Percentiles rank a stretch among this genome's conserved stretches.
Evolutionary conservation across 2,113 vertebrate genomes (phyloP).

Genomic region (Eclectus roratus): DNA sequence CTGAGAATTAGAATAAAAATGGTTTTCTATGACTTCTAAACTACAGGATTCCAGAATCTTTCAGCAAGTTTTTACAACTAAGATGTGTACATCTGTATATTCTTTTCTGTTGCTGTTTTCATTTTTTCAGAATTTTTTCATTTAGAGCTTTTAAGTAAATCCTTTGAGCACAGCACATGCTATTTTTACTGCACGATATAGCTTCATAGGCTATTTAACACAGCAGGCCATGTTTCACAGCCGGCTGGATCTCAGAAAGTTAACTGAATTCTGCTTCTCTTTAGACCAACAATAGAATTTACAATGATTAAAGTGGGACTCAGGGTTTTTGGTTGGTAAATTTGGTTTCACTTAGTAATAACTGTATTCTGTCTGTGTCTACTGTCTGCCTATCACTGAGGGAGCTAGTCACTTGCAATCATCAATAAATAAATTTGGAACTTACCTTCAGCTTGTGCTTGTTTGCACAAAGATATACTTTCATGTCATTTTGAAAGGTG

Average conservation of each 20-base stretch:
- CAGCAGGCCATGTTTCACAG: background rate
- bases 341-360: background rate
- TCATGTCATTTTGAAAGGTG: background rate
- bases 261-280: slow-evolving; percentile 12
- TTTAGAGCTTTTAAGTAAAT: background rate
- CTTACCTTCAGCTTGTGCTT: background rate
- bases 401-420: background rate
- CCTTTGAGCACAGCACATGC: background rate
- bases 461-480: background rate
- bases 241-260: background rate
- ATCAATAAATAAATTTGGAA: background rate
- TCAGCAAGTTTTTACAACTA: background rate
- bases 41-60: background rate
- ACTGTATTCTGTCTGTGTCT: background rate
- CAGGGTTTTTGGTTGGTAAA: background rate
- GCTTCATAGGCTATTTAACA: background rate
- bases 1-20: background rate
- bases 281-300: slow-evolving; percentile 10
- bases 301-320: background rate
- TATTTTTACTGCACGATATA: background rate
- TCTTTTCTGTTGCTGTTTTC: background rate
- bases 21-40: background rate
- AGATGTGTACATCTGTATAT: background rate
- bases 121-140: background rate
- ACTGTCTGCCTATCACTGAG: background rate